A percentile compares a stretch with the other conserved stretches of the same genome.
Evolutionary conservation across 2,888 invertebrate genomes (phyloP).

Genomic region (Drosophila siamana): DNA sequence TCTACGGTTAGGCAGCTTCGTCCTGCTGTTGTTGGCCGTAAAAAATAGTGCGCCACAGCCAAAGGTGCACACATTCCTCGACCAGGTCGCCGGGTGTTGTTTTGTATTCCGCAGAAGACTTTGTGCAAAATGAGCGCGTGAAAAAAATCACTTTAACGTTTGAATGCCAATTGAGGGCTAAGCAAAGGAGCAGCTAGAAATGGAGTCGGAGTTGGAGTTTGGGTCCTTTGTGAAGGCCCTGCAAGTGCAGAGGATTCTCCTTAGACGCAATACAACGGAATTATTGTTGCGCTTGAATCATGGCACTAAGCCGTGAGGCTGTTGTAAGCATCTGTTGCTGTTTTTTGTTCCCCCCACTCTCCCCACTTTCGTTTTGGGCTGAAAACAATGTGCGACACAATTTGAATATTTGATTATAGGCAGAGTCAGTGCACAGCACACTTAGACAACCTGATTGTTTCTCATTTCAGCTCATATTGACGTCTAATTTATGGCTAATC

Average conservation of each 20-base stretch:
- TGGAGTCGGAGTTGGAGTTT: too few species aligned
- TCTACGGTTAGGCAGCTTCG: conserved; percentile 9
- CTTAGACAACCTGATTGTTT: conserved; percentile 21
- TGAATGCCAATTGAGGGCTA: conserved; percentile 77
- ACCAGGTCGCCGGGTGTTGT: conserved; percentile 36
- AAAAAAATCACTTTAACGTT: conserved; percentile 80
- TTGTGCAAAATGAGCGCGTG: conserved; percentile 70
- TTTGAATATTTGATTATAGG: conserved; percentile 77
- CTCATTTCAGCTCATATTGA: conserved; percentile 3
- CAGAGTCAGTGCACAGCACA: too few species aligned
- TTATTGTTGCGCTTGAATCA: conserved; percentile 65
- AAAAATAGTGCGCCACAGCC: conserved; percentile 33
- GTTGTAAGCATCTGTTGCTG: conserved; percentile 81
- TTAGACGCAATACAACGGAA: conserved; percentile 44
- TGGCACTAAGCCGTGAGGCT: conserved; percentile 76
- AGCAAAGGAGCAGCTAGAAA: background rate
- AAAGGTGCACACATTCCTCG: conserved; percentile 2
- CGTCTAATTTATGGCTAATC: conserved; percentile 28
- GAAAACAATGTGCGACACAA: conserved; percentile 78
- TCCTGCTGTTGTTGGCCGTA: conserved; percentile 5
- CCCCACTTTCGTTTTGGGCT: conserved; percentile 27
- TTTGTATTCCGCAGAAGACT: conserved; percentile 65
- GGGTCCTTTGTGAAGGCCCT: too few species aligned
- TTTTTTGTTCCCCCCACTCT: conserved; percentile 23
- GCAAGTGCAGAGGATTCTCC: conserved; percentile 19